These are phyloP conservation scores for Cephus cinctus DNA, from an alignment of 1,140 invertebrate species.

Conservation along the genomic window DNA sequence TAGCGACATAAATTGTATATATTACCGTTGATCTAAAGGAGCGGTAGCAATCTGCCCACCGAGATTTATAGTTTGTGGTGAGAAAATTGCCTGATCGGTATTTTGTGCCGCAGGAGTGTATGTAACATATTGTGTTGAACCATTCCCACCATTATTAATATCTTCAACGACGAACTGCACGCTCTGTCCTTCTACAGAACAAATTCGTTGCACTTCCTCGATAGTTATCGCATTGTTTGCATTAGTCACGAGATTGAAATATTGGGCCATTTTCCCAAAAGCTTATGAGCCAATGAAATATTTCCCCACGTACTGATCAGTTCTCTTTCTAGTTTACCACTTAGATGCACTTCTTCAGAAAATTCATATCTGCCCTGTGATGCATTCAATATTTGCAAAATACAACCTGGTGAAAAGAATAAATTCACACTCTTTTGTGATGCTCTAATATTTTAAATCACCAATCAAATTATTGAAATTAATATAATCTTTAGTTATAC, in stretches of 20 bases:
- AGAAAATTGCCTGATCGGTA: constrained; percentile 38
- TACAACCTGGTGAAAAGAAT: constrained; percentile 39
- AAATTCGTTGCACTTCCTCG: constrained; percentile 44
- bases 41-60: constrained; percentile 34
- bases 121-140: constrained; percentile 37
- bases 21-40: constrained; percentile 49
- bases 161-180: constrained; percentile 47
- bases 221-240: constrained; percentile 43
- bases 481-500: background rate
- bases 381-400: constrained; percentile 29
- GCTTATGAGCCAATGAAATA: constrained; percentile 18
- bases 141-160: constrained; percentile 41
- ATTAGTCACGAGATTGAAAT: constrained; percentile 49
- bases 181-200: constrained; percentile 42
- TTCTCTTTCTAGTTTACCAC: constrained; percentile 26
- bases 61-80: constrained; percentile 40
- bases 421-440: no score
- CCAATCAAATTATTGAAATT: background rate
- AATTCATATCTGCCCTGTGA: constrained; percentile 36
- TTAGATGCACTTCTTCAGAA: constrained; percentile 37
- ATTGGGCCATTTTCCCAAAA: constrained; percentile 51
- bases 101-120: constrained; percentile 39
- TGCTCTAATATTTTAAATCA: constrained; percentile 3
- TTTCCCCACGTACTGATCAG: constrained; percentile 25
- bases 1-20: no score